Evolutionary conservation across 2,797 vertebrate species (phyloP).

Genomic region (Bradypodion ventrale): DNA sequence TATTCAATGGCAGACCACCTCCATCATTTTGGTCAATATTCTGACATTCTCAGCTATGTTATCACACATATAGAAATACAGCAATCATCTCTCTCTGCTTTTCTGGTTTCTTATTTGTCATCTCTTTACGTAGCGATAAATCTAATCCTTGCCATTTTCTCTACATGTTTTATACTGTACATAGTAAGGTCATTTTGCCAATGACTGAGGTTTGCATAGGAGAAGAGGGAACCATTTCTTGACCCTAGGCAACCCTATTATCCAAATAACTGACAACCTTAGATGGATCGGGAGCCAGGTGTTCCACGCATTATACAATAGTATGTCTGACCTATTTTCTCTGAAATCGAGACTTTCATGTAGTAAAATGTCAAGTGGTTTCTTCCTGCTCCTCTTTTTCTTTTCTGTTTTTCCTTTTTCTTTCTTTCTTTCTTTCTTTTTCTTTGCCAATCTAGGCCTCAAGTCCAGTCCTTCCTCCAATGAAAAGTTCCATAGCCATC

Average conservation of each 20-base stretch:
- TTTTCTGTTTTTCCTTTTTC: no score
- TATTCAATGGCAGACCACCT: not conserved
- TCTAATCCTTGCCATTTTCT: rapidly evolving
- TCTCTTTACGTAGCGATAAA: rapidly evolving
- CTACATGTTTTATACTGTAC: not conserved
- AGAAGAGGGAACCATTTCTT: constrained; percentile 36
- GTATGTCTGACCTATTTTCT: rapidly evolving
- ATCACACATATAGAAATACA: not conserved
- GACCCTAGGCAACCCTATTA: constrained; percentile 36
- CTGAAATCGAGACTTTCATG: constrained; percentile 17
- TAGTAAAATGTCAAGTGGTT: constrained; percentile 20
- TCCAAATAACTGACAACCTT: constrained; percentile 51
- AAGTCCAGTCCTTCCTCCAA: not conserved
- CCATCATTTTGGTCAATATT: not conserved
- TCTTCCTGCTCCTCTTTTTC: not conserved
- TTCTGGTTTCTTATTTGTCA: not conserved
- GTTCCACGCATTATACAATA: constrained; percentile 39
- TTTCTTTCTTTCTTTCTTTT: not conserved
- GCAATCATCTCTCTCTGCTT: rapidly evolving
- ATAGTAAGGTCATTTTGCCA: constrained; percentile 11
- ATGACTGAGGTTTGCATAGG: constrained; percentile 34
- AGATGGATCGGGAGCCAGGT: constrained; percentile 40
- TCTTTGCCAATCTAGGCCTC: not conserved
- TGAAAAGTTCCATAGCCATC: not conserved
- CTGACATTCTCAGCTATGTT: not conserved